Evolutionary conservation across 2,797 vertebrate genomes (phyloP), one percentile per base, ranked within the genome.

Genomic region (Neosilurus mollespiculum): DNA sequence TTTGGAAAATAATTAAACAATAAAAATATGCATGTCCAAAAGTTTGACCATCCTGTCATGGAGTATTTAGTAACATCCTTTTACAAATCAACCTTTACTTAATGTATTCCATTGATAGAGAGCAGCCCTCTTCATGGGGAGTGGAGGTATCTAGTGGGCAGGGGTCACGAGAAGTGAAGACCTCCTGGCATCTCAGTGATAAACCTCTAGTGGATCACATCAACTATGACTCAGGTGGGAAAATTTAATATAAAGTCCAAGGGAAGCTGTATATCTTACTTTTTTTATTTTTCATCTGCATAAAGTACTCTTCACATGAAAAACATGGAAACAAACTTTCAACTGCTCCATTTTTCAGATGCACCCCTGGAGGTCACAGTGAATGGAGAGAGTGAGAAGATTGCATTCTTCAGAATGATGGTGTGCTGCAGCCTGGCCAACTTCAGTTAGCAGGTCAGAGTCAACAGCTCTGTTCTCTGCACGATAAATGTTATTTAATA

Each of bases 101-200:
- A 78, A 24, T 88, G 14, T 72, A 79, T 80, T 0, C 78, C 87
- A 88, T 24, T 67, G 2, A 87, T 88, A 99, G 98, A 80, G 95
- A 95, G 87, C 92, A 95, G 62, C 96, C 97, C 1, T 87, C 95
- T 18, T 69, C 93, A 18, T 99, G 98, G 98, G 94, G 93, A 73
- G 94, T 96, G 26, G 96, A 98, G 81, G 92, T 99, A 78, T 94
- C 91, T 24, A 96, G 96, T 85, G 95, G 96, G 34, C 95, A 95
- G 0, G 93, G 96, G 30, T 88, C 89, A 30, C 95, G 94, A 86
- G 96, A 96, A 87, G 94, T 97, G 80, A 96, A 92, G 89, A 99
- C 98, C 0, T 88, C 90, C 0, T 94, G 96, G 91, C 95, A 96
- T 88, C 91, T 98, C 83, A 97, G 95, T 70, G 93, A 95, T 87